phyloP scores from a whole-genome alignment of 2,113 vertebrate species.

The Myodes glareolus region DNA sequence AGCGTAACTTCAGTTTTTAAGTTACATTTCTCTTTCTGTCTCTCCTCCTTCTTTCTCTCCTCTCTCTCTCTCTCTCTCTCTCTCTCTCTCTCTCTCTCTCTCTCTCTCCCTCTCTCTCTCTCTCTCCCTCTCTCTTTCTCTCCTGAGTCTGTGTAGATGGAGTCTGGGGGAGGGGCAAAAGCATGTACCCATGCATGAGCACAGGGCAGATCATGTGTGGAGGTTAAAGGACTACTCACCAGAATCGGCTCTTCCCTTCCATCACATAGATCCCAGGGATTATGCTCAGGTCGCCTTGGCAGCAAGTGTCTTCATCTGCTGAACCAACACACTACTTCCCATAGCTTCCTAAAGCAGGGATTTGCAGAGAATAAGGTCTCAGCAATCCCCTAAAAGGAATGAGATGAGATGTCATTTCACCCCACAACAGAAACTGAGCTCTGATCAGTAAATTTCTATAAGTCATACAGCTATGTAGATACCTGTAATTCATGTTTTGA shows the following conservation, averaged over 20 bases:
- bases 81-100: neutral
- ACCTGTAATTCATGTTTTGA: neutral
- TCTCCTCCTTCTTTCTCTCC: no score
- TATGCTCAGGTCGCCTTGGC: neutral
- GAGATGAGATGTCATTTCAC: neutral
- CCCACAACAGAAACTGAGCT: neutral
- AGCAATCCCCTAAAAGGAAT: neutral
- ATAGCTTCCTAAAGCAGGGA: neutral
- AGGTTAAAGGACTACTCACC: no score
- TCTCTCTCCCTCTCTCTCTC: no score
- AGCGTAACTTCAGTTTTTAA: neutral
- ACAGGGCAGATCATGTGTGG: neutral
- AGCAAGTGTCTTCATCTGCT: neutral
- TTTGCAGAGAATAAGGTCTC: neutral
- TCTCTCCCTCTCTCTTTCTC: no score
- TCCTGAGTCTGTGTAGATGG: neutral
- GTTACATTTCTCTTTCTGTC: neutral
- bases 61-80: neutral
- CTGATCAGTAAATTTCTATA: neutral
- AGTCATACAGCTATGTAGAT: neutral
- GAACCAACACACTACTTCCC: neutral
- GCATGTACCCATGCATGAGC: no score
- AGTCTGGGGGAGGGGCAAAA: no score
- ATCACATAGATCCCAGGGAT: neutral
- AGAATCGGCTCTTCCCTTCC: neutral